Evolutionary conservation across 2,888 invertebrate species (phyloP).

Genomic region (Mayetiola destructor): DNA sequence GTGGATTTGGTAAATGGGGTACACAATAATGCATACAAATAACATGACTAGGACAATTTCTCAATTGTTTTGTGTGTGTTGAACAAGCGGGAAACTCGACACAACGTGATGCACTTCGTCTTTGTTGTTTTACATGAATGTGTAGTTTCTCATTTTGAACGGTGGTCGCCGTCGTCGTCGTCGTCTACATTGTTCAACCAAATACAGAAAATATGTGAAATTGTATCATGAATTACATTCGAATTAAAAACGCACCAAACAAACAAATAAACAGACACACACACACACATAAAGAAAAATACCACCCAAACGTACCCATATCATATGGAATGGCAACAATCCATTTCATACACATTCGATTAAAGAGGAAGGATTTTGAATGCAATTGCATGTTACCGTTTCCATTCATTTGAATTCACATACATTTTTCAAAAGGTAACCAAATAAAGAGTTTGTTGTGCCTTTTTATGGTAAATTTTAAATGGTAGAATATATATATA

Average conservation of each 20-base stretch:
- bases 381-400: background rate
- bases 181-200: too few species aligned
- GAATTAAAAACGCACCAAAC: background rate
- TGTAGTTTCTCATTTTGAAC: too few species aligned
- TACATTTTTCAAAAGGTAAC: background rate
- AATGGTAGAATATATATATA: slow-evolving; percentile 11
- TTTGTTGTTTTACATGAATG: too few species aligned
- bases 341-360: too few species aligned
- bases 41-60: background rate
- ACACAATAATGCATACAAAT: background rate
- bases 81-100: too few species aligned
- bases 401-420: slow-evolving; percentile 1
- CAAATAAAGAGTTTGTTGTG: slow-evolving; percentile 8
- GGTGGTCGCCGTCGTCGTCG: too few species aligned
- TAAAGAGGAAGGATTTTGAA: too few species aligned
- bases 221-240: background rate
- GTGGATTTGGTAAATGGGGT: background rate
- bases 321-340: too few species aligned
- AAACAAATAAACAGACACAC: too few species aligned
- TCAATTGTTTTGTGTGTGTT: background rate
- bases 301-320: background rate
- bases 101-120: background rate
- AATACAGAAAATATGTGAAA: too few species aligned
- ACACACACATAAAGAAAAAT: background rate
- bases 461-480: too few species aligned